Conservation (phyloP, 2,888 invertebrate species). For the Drosophila vallismaia region DNA sequence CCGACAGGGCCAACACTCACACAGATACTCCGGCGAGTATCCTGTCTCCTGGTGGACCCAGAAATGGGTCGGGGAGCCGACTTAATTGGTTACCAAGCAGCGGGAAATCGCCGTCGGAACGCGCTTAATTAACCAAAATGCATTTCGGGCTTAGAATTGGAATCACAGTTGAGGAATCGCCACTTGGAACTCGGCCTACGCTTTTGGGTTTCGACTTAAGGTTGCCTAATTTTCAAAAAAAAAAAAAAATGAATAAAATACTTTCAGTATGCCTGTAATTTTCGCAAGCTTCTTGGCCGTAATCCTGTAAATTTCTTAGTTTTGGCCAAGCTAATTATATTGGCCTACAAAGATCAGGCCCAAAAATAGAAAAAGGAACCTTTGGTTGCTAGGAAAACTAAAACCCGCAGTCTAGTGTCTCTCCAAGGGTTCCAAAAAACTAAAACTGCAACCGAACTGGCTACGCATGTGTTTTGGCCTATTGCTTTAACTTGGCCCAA, state of each 20-base stretch:
- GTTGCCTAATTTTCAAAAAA: slow-evolving; percentile 59
- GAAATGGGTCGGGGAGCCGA: slow-evolving; percentile 56
- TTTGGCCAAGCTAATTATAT: slow-evolving; percentile 47
- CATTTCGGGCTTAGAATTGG: slow-evolving; percentile 62
- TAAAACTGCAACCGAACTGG: slow-evolving; percentile 19
- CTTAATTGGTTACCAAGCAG: slow-evolving; percentile 77
- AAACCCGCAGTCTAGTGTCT: slow-evolving; percentile 46
- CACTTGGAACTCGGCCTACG: slow-evolving; percentile 1
- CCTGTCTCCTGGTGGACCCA: slow-evolving; percentile 47
- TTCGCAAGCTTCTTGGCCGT: slow-evolving; percentile 1
- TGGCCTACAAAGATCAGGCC: slow-evolving; percentile 13
- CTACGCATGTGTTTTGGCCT: slow-evolving; percentile 61
- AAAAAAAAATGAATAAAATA: slow-evolving; percentile 9
- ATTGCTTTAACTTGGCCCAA: slow-evolving; percentile 12
- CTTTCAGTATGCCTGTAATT: slow-evolving; percentile 37
- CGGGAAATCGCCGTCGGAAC: slow-evolving; percentile 75
- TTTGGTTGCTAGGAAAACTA: not conserved
- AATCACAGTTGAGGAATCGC: slow-evolving; percentile 26
- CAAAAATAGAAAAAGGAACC: not conserved
- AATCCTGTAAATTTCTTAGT: slow-evolving; percentile 45
- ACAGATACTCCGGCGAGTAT: slow-evolving; percentile 57
- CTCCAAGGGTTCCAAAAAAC: slow-evolving; percentile 46
- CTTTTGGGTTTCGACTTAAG: slow-evolving; percentile 1
- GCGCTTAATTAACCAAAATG: slow-evolving; percentile 77
- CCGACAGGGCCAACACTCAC: slow-evolving; percentile 41